Base-by-base conservation (phyloP, 2,888 invertebrate genomes). In the Xestoiulus laeticollis region DNA sequence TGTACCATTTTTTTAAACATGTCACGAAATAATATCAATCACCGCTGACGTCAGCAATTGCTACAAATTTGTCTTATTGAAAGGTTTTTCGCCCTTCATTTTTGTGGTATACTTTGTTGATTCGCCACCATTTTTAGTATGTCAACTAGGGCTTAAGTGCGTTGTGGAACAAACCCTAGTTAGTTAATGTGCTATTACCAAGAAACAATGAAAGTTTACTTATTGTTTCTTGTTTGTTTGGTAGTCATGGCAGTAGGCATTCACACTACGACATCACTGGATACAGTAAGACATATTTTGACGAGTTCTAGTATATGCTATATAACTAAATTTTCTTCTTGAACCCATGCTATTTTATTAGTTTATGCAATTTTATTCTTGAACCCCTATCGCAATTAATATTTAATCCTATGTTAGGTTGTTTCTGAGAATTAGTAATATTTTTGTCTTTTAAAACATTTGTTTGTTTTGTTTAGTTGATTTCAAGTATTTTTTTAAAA, bases 51-150 rank as follows among this genome's bases (percentile, higher is more conserved):
- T 78, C 78, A 78, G 16, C 30, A 30, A 30, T 78, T 59, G 59
- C 19, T n/a, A 19, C n/a, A 48, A 59, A n/a, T 78, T 78, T 78
- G 78, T 30, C 78, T 78, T 78, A 78, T 78, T 78, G 78, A 78
- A 78, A 78, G 30, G 78, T 30, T 78, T 78, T 78, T 68, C 22
- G 68, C 26, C 68, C 68, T 78, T 78, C 78, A 30, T 30, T 30
- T 30, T 53, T 78, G 30, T 78, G 30, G 14, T 26, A 26, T 12
- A 78, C 26, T 78, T 78, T 26, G 78, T 26, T 30, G 30, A 26
- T 78, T 1, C 30, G 30, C 4, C 30, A 30, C 78, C 78, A 78
- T 26, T 6, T 10, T 22, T 68, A 22, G 6, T 12, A 26, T 68
- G n/a, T 10, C 10, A 26, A 22, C 26, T 22, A 26, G 26, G 30